Conservation (phyloP, 1,140 invertebrate genomes). For the Papilio polyxenes region DNA sequence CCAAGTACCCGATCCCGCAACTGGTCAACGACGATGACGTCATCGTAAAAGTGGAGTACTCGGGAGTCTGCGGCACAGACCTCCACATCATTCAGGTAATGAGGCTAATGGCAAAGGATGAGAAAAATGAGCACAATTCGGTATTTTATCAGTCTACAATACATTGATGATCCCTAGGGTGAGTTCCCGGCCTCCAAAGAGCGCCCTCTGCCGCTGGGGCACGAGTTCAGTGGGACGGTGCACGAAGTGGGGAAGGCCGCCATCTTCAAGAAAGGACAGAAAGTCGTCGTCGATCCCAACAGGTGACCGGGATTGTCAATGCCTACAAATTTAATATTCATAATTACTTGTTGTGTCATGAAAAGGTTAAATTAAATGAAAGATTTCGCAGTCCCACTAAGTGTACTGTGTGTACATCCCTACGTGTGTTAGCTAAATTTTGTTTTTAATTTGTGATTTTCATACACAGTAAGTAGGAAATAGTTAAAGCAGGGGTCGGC, state of each 20-base stretch:
- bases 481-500: no score
- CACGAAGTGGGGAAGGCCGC: constrained; percentile 81
- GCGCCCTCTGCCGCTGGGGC: constrained; percentile 82
- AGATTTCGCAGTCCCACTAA: no score
- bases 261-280: constrained; percentile 83
- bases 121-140: background rate
- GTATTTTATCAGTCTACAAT: background rate
- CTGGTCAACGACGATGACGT: constrained; percentile 80
- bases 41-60: constrained; percentile 83
- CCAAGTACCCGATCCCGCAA: constrained; percentile 77
- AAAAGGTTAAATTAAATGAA: no score
- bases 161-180: constrained; percentile 75
- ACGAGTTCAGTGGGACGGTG: constrained; percentile 86
- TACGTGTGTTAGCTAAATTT: no score
- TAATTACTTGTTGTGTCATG: no score
- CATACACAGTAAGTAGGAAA: no score
- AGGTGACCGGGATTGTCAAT: constrained; percentile 63
- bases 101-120: background rate
- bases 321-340: no score
- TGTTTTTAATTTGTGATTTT: no score
- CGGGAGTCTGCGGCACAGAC: constrained; percentile 91
- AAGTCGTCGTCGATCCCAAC: constrained; percentile 86
- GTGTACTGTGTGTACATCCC: no score
- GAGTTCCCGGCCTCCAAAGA: constrained; percentile 83
- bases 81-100: constrained; percentile 86